These are phyloP conservation scores for Crenichthys baileyi DNA, from an alignment of 2,797 vertebrate genomes.

Conservation along the genomic window DNA sequence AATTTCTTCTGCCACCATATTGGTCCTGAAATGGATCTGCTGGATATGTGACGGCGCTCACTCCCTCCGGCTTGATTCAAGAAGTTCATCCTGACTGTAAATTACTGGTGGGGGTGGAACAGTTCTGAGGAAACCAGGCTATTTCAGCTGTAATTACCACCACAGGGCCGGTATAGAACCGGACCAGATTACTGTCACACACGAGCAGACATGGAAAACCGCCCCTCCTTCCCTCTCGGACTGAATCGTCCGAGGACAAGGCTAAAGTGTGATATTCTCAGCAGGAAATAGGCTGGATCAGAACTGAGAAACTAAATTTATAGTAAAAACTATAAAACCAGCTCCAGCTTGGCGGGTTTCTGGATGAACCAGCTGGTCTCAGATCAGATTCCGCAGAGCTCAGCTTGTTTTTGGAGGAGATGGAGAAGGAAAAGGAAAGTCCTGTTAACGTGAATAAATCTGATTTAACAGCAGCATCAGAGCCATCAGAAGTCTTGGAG, in stretches of 20 bases:
- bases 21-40: background rate
- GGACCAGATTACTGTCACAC: too few relatives aligned
- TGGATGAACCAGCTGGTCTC: too few relatives aligned
- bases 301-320: background rate
- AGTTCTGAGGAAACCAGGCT: conserved; percentile 3
- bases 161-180: background rate
- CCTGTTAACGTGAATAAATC: conserved; percentile 1
- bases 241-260: too few relatives aligned
- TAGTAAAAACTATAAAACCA: too few relatives aligned
- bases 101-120: background rate
- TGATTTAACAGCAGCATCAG: background rate
- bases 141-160: conserved; percentile 8
- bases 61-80: background rate
- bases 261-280: too few relatives aligned
- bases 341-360: too few relatives aligned
- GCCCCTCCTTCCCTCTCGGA: accelerated
- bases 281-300: background rate
- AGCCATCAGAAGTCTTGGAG: background rate
- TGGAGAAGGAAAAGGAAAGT: background rate
- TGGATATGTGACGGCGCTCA: background rate
- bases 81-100: background rate
- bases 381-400: background rate
- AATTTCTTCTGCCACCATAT: too few relatives aligned
- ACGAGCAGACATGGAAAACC: background rate
- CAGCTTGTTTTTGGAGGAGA: background rate